A percentile compares a stretch with the other conserved stretches of the same genome.
Evolutionary conservation across 2,113 vertebrate species (phyloP).

Genomic region (Alectura lathami): DNA sequence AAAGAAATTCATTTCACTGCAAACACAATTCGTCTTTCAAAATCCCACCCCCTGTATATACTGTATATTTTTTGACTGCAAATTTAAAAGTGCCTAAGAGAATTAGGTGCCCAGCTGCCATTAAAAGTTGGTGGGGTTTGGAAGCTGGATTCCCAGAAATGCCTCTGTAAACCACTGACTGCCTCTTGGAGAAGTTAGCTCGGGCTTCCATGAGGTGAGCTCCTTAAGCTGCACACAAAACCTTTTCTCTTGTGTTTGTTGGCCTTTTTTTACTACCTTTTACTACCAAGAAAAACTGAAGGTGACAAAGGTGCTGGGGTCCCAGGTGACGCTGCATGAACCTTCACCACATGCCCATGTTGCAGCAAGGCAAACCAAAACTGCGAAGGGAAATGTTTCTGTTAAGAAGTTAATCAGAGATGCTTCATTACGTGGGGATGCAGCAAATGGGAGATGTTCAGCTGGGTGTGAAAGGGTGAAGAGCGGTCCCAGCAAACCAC

Average conservation of each 20-base stretch:
- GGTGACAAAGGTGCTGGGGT: background rate
- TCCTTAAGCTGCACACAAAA: background rate
- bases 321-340: background rate
- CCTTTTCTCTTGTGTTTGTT: fast-evolving
- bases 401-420: background rate
- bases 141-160: background rate
- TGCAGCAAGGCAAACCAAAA: background rate
- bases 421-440: background rate
- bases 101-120: background rate
- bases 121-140: background rate
- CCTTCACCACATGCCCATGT: background rate
- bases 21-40: constrained; percentile 34
- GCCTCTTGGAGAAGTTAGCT: fast-evolving
- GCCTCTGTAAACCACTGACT: background rate
- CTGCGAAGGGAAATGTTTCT: background rate
- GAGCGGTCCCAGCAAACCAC: fast-evolving
- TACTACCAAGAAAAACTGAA: background rate
- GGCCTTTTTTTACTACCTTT: background rate
- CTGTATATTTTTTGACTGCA: background rate
- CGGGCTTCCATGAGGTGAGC: background rate
- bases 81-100: background rate
- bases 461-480: fast-evolving
- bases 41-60: background rate
- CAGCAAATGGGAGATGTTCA: background rate
- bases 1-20: constrained; percentile 46